These are phyloP conservation scores for Tangara arthus DNA, from an alignment of 2,797 vertebrate genomes.

Conservation along the genomic window DNA sequence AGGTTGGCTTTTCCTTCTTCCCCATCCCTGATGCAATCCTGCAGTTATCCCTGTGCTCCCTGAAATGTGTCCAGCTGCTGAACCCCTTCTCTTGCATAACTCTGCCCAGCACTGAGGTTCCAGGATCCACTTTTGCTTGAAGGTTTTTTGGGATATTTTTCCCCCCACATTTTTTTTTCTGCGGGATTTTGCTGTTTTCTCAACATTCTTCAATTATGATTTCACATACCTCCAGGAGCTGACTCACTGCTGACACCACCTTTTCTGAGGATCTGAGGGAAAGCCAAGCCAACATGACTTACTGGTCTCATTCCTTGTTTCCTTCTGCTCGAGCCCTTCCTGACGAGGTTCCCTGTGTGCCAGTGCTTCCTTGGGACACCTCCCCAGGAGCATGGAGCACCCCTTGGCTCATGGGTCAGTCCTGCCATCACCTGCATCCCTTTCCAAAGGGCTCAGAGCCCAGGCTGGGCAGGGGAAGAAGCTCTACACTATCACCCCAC, in stretches of 20 bases:
- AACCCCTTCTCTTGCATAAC: not conserved
- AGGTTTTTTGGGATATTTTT: not conserved
- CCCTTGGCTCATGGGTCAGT: not conserved
- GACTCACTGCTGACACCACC: slow-evolving; percentile 47
- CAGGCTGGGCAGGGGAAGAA: not conserved
- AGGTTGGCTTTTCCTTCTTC: not conserved
- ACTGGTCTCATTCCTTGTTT: not conserved
- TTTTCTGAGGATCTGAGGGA: not conserved
- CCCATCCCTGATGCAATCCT: not conserved
- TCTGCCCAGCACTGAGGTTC: fast-evolving
- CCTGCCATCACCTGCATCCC: fast-evolving
- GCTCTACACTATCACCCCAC: fast-evolving
- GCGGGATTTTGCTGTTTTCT: slow-evolving; percentile 41
- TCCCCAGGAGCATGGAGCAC: fast-evolving
- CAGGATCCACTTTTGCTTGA: not conserved
- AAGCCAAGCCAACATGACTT: not conserved
- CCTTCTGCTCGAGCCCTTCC: not conserved
- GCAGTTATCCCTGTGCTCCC: not conserved
- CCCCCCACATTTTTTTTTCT: not conserved
- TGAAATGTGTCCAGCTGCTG: not conserved
- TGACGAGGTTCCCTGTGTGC: fast-evolving
- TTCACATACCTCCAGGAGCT: not conserved
- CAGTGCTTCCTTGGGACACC: not conserved
- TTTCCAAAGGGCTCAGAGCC: not conserved
- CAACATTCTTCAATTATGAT: slow-evolving; percentile 18